Evolutionary conservation across 2,797 vertebrate genomes (phyloP).

Genomic region (Mus spretus): DNA sequence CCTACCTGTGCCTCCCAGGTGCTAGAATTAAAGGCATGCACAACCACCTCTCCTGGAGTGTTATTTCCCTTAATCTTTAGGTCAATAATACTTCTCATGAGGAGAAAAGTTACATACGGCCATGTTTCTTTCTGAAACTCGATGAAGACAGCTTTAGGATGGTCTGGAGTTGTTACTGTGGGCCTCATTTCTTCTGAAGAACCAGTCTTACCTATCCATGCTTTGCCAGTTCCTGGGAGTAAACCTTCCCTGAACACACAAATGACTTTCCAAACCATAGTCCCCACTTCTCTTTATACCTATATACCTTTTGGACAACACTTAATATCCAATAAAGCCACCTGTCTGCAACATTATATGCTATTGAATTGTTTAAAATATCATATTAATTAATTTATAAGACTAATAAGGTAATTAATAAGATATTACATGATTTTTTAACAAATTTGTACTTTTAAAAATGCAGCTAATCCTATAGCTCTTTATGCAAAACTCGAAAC

Average conservation of each 20-base stretch:
- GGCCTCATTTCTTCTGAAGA: not conserved
- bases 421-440: not conserved
- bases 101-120: not conserved
- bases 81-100: not conserved
- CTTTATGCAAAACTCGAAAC: slow-evolving; percentile 11
- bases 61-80: not conserved
- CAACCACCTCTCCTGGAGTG: not conserved
- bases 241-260: not conserved
- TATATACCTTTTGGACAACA: not conserved
- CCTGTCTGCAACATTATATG: not conserved
- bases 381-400: not conserved
- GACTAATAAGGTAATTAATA: not conserved
- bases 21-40: not conserved
- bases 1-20: not conserved
- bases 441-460: not conserved
- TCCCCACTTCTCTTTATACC: not conserved
- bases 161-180: not conserved
- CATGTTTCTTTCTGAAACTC: not conserved
- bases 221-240: not conserved
- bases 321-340: slow-evolving; percentile 1
- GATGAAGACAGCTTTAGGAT: not conserved
- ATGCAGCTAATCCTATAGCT: not conserved
- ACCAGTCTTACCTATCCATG: not conserved
- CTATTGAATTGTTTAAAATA: slow-evolving; percentile 38
- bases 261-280: not conserved